phyloP scores from a whole-genome alignment of 2,888 invertebrate species.

The Caenorhabditis imperialis region DNA sequence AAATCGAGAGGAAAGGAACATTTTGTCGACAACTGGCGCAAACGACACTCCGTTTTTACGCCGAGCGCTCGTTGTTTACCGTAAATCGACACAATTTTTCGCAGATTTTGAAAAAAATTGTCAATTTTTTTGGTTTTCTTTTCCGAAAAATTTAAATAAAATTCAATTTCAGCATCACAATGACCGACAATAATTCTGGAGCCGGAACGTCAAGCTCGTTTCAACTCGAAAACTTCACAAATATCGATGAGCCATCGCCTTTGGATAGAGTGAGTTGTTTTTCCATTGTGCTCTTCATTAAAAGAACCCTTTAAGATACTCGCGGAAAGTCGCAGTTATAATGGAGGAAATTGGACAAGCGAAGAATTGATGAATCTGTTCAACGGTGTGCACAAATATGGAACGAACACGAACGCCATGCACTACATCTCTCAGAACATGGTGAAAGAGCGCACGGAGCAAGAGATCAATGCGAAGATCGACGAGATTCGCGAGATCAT shows the following conservation, averaged over 20 bases:
- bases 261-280: conserved; percentile 12
- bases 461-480: conserved; percentile 52
- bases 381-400: conserved; percentile 50
- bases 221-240: background rate
- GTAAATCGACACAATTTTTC: conserved; percentile 23
- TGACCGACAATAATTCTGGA: too few relatives aligned
- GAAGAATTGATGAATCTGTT: conserved; percentile 38
- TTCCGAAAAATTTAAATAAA: too few relatives aligned
- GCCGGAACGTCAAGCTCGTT: background rate
- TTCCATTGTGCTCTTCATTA: background rate
- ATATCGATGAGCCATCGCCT: conserved; percentile 13
- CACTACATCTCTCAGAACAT: conserved; percentile 27
- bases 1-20: conserved; percentile 16
- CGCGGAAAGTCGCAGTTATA: conserved; percentile 38
- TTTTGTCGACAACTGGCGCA: conserved; percentile 17
- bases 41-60: conserved; percentile 44
- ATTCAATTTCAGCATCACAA: too few relatives aligned
- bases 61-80: conserved; percentile 37
- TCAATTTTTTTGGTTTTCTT: background rate
- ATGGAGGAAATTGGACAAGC: conserved; percentile 53
- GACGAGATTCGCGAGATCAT: conserved; percentile 56
- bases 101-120: background rate
- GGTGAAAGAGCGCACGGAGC: conserved; percentile 10
- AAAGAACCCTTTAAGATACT: conserved; percentile 27
- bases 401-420: conserved; percentile 23